These are phyloP conservation scores for Embidobia sp. DNA, from an alignment of 2,888 invertebrate genomes.

Conservation along the genomic window DNA sequence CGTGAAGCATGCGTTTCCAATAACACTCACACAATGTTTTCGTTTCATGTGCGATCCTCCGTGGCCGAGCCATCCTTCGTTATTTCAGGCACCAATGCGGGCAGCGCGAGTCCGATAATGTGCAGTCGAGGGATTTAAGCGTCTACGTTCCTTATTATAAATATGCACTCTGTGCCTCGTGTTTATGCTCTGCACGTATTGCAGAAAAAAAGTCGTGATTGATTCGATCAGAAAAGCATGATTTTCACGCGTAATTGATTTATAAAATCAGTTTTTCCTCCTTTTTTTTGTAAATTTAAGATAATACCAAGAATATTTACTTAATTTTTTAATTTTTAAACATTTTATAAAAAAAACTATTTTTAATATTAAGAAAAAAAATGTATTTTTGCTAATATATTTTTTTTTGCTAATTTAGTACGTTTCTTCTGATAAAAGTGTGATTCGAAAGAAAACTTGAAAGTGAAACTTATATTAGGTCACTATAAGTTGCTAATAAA, in stretches of 20 bases:
- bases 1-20: slow-evolving; percentile 45
- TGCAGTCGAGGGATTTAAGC: slow-evolving; percentile 68
- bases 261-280: background rate
- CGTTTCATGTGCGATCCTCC: slow-evolving; percentile 57
- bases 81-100: slow-evolving; percentile 67
- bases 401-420: too few relatives aligned
- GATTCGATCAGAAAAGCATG: slow-evolving; percentile 16
- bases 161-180: slow-evolving; percentile 57
- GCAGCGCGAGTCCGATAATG: slow-evolving; percentile 65
- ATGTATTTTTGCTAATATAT: too few relatives aligned
- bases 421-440: too few relatives aligned
- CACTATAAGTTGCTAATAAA: too few relatives aligned
- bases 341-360: too few relatives aligned
- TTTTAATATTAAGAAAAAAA: too few relatives aligned
- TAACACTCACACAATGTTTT: slow-evolving; percentile 59
- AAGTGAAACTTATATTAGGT: too few relatives aligned
- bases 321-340: too few relatives aligned
- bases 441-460: too few relatives aligned
- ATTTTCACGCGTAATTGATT: background rate
- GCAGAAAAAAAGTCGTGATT: slow-evolving; percentile 27
- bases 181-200: slow-evolving; percentile 39
- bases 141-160: slow-evolving; percentile 69
- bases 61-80: slow-evolving; percentile 61
- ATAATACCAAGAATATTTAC: too few relatives aligned
- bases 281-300: too few relatives aligned